phyloP scores from a whole-genome alignment of 2,888 invertebrate species.

The Tricholauxania praeusta region DNA sequence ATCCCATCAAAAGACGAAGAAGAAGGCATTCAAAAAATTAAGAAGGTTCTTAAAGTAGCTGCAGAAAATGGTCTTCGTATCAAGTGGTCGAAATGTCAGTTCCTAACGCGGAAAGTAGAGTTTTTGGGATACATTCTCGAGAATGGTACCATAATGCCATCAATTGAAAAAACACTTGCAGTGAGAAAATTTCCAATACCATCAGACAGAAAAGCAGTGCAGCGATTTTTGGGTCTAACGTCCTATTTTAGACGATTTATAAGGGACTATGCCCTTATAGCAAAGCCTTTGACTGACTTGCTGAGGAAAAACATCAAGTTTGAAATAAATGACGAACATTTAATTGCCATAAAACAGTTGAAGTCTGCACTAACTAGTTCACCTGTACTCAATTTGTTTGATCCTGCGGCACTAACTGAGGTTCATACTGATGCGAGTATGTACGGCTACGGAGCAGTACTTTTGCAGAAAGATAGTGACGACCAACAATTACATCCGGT shows the following conservation, averaged over 20 bases:
- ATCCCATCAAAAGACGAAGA: slow-evolving; percentile 38
- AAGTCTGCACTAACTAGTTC: slow-evolving; percentile 35
- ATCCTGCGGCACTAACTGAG: neutral
- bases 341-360: slow-evolving; percentile 36
- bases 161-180: slow-evolving; percentile 36
- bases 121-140: slow-evolving; percentile 47
- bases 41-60: slow-evolving; percentile 13
- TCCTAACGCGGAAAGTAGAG: slow-evolving; percentile 31
- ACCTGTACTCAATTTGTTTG: slow-evolving; percentile 42
- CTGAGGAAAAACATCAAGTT: slow-evolving; percentile 37
- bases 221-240: slow-evolving; percentile 22
- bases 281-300: slow-evolving; percentile 56
- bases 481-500: too few relatives aligned
- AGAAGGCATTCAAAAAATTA: slow-evolving; percentile 29
- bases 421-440: slow-evolving; percentile 5
- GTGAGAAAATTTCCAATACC: slow-evolving; percentile 35
- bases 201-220: slow-evolving; percentile 24
- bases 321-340: slow-evolving; percentile 32
- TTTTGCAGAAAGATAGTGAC: too few relatives aligned
- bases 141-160: slow-evolving; percentile 30
- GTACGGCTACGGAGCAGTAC: slow-evolving; percentile 35
- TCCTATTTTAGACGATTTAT: slow-evolving; percentile 39
- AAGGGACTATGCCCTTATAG: slow-evolving; percentile 48
- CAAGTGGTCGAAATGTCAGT: slow-evolving; percentile 43
- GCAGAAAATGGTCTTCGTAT: slow-evolving; percentile 37